Percentiles rank a stretch among this genome's conserved stretches.
phyloP scores from a whole-genome alignment of 1,140 invertebrate species.

The Colletes latitarsis region DNA sequence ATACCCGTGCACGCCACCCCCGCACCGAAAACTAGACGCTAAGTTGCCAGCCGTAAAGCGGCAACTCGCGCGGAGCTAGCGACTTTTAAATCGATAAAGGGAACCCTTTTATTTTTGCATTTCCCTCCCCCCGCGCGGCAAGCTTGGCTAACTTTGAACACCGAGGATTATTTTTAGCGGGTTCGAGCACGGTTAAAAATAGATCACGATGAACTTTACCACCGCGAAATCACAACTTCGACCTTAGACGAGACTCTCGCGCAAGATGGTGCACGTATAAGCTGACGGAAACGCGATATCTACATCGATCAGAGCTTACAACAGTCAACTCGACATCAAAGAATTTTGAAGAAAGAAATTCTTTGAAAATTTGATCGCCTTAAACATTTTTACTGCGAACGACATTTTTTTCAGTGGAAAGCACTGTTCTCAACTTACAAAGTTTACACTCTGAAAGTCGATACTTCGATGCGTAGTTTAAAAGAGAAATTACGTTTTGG shows the following conservation, averaged over 20 bases:
- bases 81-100: conserved; percentile 35
- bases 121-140: background rate
- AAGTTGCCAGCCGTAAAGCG: background rate
- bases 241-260: background rate
- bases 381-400: too few relatives aligned
- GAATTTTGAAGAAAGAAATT: too few relatives aligned
- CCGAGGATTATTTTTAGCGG: background rate
- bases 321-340: too few relatives aligned
- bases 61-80: background rate
- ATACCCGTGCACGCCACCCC: conserved; percentile 19
- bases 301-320: too few relatives aligned
- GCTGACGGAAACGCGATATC: background rate
- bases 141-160: conserved; percentile 15
- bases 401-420: too few relatives aligned
- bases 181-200: background rate
- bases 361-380: too few relatives aligned
- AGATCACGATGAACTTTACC: background rate
- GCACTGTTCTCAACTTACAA: too few relatives aligned
- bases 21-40: conserved; percentile 23
- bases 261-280: too few relatives aligned
- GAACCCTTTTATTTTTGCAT: background rate
- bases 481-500: too few relatives aligned
- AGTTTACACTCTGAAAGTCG: too few relatives aligned
- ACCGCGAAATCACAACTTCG: background rate
- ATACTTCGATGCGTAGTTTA: too few relatives aligned